Percentiles rank a stretch among this genome's conserved stretches.
Conservation (phyloP, 2,113 vertebrate genomes). For the Terrapene triunguis region DNA sequence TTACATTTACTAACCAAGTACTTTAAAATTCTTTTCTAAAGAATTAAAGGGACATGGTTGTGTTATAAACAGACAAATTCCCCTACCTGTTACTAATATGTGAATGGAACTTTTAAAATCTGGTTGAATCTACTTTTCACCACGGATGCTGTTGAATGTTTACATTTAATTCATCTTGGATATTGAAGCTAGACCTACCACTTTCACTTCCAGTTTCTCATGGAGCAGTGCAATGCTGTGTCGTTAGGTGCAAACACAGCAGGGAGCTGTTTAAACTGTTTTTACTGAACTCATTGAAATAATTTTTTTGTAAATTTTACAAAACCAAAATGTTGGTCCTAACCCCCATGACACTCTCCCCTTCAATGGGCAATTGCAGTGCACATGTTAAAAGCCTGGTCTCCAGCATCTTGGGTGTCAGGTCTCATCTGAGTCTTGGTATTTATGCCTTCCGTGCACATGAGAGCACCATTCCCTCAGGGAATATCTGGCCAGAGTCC, state of each 20-base stretch:
- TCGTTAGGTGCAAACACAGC: no score
- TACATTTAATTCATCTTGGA: background rate
- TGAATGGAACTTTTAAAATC: background rate
- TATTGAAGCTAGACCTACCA: background rate
- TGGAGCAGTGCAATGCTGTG: background rate
- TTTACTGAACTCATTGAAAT: background rate
- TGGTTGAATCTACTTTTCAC: background rate
- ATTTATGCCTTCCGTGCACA: accelerated
- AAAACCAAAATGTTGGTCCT: background rate
- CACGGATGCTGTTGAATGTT: background rate
- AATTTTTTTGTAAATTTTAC: background rate
- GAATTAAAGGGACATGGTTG: background rate
- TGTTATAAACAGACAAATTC: background rate
- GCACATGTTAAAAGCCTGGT: background rate
- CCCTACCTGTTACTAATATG: background rate
- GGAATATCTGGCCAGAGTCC: background rate
- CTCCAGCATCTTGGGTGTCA: background rate
- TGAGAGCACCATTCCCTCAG: background rate
- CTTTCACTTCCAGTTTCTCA: background rate
- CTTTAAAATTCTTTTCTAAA: background rate
- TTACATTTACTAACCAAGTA: background rate
- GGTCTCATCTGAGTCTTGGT: accelerated
- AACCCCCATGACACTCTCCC: background rate
- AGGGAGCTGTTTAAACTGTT: background rate
- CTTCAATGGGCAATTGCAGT: background rate